These are phyloP conservation scores for Herpetotheres cachinnans DNA, from an alignment of 2,113 vertebrate genomes.

Conservation along the genomic window DNA sequence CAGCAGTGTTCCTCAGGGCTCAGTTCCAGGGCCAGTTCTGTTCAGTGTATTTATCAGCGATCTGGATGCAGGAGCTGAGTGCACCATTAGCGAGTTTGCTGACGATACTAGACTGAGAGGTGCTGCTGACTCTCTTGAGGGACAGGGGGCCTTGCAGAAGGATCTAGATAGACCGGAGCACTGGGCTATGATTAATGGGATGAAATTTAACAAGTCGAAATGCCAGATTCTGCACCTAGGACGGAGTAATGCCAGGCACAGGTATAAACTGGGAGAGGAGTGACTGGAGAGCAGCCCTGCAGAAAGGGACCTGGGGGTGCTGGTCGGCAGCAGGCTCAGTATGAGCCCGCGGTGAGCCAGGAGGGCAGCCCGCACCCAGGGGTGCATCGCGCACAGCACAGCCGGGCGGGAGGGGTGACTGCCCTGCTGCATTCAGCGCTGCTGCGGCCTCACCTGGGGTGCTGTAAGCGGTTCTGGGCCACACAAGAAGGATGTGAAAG, in stretches of 20 bases:
- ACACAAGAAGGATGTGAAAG: not conserved
- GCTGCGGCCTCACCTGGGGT: not conserved
- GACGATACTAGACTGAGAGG: not conserved
- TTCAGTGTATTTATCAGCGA: not conserved
- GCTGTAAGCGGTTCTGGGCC: not conserved
- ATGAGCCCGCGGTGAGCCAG: not conserved
- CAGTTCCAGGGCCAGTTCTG: not conserved
- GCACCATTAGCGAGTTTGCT: not conserved
- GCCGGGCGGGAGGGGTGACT: not conserved
- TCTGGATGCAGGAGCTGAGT: not conserved
- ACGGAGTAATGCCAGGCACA: not conserved
- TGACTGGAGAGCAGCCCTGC: not conserved
- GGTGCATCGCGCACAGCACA: not conserved
- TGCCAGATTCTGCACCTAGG: not conserved
- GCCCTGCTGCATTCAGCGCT: not conserved
- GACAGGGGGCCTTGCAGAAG: not conserved
- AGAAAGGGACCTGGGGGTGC: not conserved
- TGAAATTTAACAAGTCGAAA: not conserved
- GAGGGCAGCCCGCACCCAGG: not conserved
- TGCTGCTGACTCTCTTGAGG: not conserved
- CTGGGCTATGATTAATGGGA: rapidly evolving
- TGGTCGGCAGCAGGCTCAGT: not conserved
- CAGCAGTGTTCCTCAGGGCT: not conserved
- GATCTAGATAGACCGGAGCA: not conserved
- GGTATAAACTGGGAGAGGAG: not conserved